Evolutionary conservation across 1,140 invertebrate genomes (phyloP), one percentile per base, ranked within the genome.

Genomic region (Achatina immaculata): DNA sequence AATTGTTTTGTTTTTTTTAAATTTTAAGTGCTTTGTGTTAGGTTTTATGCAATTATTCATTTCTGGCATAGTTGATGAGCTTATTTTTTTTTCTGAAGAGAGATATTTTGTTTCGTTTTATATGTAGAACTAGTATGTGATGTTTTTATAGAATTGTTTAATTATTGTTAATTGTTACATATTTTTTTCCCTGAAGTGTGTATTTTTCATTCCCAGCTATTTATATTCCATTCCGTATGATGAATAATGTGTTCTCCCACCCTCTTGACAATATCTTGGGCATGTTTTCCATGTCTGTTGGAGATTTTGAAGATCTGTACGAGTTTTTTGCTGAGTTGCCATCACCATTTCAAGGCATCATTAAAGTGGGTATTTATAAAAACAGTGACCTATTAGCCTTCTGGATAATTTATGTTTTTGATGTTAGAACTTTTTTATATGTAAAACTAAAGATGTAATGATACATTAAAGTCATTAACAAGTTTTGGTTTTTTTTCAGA

Each of bases 241-340:
- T 86, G 48, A 84, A 87, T n/a, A 89, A 89, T 80, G 89, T 92
- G 48, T 91, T 92, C 74, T 83, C 86, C 74, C 83, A 87, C 31
- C 96, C 97, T 0, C 94, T 96, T 91, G 97, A 99, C 90, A 96
- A 96, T 24, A 94, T 99, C 14, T 95, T 99, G 93, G 96, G 96
- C 0, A 97, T 98, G 96, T 99, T 99, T 88, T 93, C 99, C 24
- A 98, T 99, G 96, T 98, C 97, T 0, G 93, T 99, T 85, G 97
- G 88, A 42, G 85, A 89, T 45, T 86, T 88, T 84, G 86, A 89
- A 45, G 87, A 88, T 68, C 82, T 88, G 65, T 83, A 81, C 74
- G 81, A 34, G 19, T 51, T 66, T 42, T 81, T 86, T 85, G 80
- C 66, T 65, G 74, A 73, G 80, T 82, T 71, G 83, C 83, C 79